These are phyloP conservation scores for Mycetomoellerius zeteki DNA, from an alignment of 1,140 invertebrate genomes.

Conservation along the genomic window DNA sequence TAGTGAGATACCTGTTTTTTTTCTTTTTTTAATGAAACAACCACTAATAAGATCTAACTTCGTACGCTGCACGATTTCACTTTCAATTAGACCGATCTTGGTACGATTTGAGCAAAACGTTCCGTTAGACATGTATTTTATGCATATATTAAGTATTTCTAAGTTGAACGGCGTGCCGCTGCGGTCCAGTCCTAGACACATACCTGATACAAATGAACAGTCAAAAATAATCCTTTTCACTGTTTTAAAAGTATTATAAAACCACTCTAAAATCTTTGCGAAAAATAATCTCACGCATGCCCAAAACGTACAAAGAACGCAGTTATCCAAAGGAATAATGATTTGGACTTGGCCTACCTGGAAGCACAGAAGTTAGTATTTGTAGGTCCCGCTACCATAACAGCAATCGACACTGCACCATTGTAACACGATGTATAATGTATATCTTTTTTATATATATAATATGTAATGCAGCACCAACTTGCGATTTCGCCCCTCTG, in stretches of 20 bases:
- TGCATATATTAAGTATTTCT: too few species aligned
- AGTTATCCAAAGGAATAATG: slow-evolving; percentile 83
- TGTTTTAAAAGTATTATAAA: neutral
- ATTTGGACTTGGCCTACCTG: slow-evolving; percentile 87
- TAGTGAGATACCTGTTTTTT: neutral
- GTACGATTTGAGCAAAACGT: slow-evolving; percentile 60
- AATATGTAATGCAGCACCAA: slow-evolving; percentile 82
- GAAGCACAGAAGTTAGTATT: slow-evolving; percentile 88
- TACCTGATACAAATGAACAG: neutral
- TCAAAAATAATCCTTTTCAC: neutral
- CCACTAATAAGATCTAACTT: slow-evolving; percentile 34
- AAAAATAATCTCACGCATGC: slow-evolving; percentile 4
- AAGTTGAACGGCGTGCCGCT: neutral
- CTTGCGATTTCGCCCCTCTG: slow-evolving; percentile 82
- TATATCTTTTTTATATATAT: slow-evolving; percentile 69
- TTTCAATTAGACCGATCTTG: slow-evolving; percentile 61
- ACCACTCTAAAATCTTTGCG: neutral
- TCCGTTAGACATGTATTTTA: too few species aligned
- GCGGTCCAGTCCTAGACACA: neutral
- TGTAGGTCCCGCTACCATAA: slow-evolving; percentile 87
- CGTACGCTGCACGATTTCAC: slow-evolving; percentile 73
- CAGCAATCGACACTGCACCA: slow-evolving; percentile 87
- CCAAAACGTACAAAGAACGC: slow-evolving; percentile 61
- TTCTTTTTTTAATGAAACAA: neutral
- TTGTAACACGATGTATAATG: slow-evolving; percentile 83